These are phyloP conservation scores for Anoura caudifer DNA, from an alignment of 2,113 vertebrate species.

Conservation along the genomic window DNA sequence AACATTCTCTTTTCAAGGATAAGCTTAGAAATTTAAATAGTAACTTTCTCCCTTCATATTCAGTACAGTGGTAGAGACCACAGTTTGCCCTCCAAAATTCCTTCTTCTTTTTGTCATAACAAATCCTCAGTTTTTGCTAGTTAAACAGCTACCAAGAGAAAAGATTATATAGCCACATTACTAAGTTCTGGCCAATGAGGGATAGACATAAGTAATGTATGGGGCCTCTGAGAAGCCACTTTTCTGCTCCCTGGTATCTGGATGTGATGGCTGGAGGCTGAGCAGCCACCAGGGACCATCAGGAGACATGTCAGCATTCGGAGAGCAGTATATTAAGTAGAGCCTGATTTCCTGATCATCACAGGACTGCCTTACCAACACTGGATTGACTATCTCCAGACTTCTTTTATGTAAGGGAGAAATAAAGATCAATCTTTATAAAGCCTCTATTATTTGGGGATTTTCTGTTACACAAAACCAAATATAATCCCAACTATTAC, in stretches of 20 bases:
- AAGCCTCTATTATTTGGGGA: neutral
- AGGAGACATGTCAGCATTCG: neutral
- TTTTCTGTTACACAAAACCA: neutral
- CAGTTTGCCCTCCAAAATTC: neutral
- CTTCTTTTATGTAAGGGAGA: neutral
- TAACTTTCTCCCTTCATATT: neutral
- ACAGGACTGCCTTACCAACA: neutral
- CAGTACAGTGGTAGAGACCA: neutral
- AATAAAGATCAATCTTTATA: neutral
- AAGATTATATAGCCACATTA: neutral
- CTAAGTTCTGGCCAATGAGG: neutral
- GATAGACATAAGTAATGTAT: neutral
- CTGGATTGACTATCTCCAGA: neutral
- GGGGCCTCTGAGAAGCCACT: neutral
- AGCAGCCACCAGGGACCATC: neutral
- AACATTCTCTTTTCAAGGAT: neutral
- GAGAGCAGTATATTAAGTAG: neutral
- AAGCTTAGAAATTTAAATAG: neutral
- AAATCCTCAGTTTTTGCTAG: neutral
- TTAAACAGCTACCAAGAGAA: neutral
- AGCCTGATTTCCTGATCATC: neutral
- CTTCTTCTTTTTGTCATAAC: neutral
- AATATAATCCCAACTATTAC: neutral
- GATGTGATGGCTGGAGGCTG: neutral
- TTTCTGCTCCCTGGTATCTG: neutral